Evolutionary conservation across 1,140 invertebrate species (phyloP).

Genomic region (Tetragonula clypearis): DNA sequence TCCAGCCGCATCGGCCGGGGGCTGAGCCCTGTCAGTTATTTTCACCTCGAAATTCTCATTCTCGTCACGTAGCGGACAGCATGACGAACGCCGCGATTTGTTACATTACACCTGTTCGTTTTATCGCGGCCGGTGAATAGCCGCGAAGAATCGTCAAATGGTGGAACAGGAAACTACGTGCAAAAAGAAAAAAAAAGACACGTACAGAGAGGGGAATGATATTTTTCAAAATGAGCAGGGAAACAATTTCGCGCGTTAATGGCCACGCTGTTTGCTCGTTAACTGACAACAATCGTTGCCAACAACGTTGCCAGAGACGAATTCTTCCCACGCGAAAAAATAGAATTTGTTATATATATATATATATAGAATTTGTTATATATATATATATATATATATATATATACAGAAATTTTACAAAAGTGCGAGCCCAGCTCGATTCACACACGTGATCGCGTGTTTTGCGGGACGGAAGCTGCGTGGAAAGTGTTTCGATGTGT

Average conservation of each 20-base stretch:
- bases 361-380: not conserved
- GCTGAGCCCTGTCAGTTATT: conserved; percentile 33
- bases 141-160: conserved; percentile 1
- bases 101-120: conserved; percentile 40
- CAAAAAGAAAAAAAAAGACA: not conserved
- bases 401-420: not conserved
- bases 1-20: conserved; percentile 27
- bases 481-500: too few species aligned
- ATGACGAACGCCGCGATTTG: conserved; percentile 52
- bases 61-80: conserved; percentile 53
- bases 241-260: not conserved
- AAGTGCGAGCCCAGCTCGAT: too few species aligned
- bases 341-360: not conserved
- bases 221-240: conserved; percentile 21
- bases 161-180: not conserved
- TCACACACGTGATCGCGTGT: too few species aligned
- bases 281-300: not conserved
- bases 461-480: too few species aligned
- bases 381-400: too few species aligned
- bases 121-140: conserved; percentile 25
- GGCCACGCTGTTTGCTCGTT: not conserved
- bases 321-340: too few species aligned
- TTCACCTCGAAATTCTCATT: conserved; percentile 47
- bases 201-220: not conserved
- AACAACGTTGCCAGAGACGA: too few species aligned